Percentiles rank a stretch among this genome's conserved stretches.
Evolutionary conservation across 2,888 invertebrate species (phyloP).

Genomic region (Pediacus dermestoides): DNA sequence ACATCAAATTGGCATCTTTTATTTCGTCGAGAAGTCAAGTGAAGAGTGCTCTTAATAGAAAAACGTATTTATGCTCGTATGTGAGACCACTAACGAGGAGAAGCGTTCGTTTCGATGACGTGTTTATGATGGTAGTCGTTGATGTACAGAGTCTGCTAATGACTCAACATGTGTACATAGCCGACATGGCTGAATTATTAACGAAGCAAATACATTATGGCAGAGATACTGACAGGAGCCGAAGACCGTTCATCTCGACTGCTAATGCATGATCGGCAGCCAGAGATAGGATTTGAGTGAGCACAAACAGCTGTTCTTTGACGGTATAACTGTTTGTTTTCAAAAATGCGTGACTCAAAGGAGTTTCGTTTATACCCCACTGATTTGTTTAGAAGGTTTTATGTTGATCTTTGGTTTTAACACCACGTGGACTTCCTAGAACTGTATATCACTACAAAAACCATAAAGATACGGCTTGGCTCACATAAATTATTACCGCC

Average conservation of each 20-base stretch:
- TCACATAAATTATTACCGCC: slow-evolving; percentile 45
- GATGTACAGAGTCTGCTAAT: slow-evolving; percentile 47
- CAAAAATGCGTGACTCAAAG: slow-evolving; percentile 45
- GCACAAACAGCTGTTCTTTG: slow-evolving; percentile 35
- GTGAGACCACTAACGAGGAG: slow-evolving; percentile 40
- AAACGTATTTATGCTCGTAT: too few relatives aligned
- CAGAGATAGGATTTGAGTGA: slow-evolving; percentile 22
- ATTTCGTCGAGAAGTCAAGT: too few relatives aligned
- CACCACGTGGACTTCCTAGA: slow-evolving; percentile 48
- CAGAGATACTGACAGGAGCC: slow-evolving; percentile 17
- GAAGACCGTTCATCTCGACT: slow-evolving; percentile 13
- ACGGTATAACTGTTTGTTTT: slow-evolving; percentile 40
- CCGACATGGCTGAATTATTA: slow-evolving; percentile 44
- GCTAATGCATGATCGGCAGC: slow-evolving; percentile 16
- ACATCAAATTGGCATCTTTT: too few relatives aligned
- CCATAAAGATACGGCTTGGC: slow-evolving; percentile 47
- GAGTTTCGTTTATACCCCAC: slow-evolving; percentile 41
- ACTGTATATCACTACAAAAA: slow-evolving; percentile 41
- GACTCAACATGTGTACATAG: slow-evolving; percentile 46
- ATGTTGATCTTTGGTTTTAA: slow-evolving; percentile 45
- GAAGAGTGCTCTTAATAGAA: too few relatives aligned
- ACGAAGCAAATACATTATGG: slow-evolving; percentile 39
- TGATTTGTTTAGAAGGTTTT: slow-evolving; percentile 41
- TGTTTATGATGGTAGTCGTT: slow-evolving; percentile 47
- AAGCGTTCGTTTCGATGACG: slow-evolving; percentile 40